Evolutionary conservation across 1,140 invertebrate species (phyloP).

Genomic region (Homarus americanus): DNA sequence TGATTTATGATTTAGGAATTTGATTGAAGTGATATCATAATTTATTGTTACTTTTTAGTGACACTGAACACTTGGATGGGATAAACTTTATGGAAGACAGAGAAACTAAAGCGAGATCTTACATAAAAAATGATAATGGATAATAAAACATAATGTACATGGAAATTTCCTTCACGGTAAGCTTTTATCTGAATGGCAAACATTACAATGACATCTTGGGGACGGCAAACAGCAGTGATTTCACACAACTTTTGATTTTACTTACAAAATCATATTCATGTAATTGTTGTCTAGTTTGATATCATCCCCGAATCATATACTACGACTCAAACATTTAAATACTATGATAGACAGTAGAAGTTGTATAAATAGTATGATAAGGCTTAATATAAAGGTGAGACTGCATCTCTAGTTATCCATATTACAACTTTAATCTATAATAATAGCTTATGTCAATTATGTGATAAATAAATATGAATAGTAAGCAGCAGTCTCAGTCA

Average conservation of each 20-base stretch:
- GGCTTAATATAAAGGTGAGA: slow-evolving; percentile 56
- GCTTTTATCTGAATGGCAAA: slow-evolving; percentile 42
- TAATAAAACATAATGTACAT: slow-evolving; percentile 16
- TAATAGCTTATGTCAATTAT: background rate
- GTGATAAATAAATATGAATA: background rate
- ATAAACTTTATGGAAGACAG: background rate
- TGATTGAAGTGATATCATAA: no score
- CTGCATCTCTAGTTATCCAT: background rate
- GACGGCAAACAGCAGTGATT: slow-evolving; percentile 58
- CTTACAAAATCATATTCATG: slow-evolving; percentile 32
- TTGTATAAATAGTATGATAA: slow-evolving; percentile 66
- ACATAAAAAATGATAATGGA: background rate
- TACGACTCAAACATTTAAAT: slow-evolving; percentile 56
- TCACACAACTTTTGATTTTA: slow-evolving; percentile 48
- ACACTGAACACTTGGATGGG: background rate
- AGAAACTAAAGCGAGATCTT: background rate
- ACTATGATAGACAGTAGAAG: slow-evolving; percentile 59
- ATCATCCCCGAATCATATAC: slow-evolving; percentile 25
- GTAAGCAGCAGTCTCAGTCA: background rate
- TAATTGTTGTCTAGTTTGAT: background rate
- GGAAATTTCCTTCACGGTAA: slow-evolving; percentile 36
- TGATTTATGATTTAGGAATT: no score
- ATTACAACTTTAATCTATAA: slow-evolving; percentile 35
- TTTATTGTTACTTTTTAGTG: no score
- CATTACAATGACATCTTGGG: slow-evolving; percentile 38